Percentiles rank a stretch among this genome's conserved stretches.
These are phyloP conservation scores for Ammospiza maritima DNA, from an alignment of 2,797 vertebrate genomes.

Conservation along the genomic window DNA sequence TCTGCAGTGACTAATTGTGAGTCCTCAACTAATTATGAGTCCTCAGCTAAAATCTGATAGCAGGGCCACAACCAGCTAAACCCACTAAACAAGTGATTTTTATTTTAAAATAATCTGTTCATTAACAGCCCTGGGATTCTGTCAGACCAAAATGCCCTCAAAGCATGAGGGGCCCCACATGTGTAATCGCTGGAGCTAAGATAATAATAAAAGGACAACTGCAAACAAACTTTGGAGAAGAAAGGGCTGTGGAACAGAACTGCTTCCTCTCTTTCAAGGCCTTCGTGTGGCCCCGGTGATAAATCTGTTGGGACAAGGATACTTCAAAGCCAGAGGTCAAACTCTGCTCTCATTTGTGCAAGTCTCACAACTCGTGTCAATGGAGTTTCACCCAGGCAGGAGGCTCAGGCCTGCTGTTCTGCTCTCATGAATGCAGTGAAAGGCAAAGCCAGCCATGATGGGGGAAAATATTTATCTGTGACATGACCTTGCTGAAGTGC, in stretches of 20 bases:
- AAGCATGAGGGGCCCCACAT: constrained; percentile 2
- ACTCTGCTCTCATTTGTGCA: neutral
- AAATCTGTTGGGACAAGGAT: constrained; percentile 51
- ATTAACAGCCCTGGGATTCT: neutral
- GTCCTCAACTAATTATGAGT: neutral
- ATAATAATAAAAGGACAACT: constrained; percentile 34
- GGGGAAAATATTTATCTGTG: neutral
- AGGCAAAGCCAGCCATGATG: neutral
- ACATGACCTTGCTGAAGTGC: neutral
- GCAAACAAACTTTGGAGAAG: constrained; percentile 29
- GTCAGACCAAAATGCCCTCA: neutral
- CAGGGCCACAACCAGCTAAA: neutral
- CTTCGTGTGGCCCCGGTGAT: neutral
- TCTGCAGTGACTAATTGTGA: neutral
- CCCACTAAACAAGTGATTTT: neutral
- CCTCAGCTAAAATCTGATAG: neutral
- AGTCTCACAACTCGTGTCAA: neutral
- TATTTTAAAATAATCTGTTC: neutral
- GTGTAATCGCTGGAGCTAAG: constrained; percentile 3
- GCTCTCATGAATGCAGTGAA: neutral
- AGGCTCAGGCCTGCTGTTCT: neutral
- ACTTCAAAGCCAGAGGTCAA: constrained; percentile 32
- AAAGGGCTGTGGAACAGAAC: constrained; percentile 7
- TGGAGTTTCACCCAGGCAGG: neutral
- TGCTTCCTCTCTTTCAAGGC: constrained; percentile 42